Percentiles rank a stretch among this genome's conserved stretches.
Evolutionary conservation across 2,113 vertebrate genomes (phyloP).

Genomic region (Ardeotis arabs): DNA sequence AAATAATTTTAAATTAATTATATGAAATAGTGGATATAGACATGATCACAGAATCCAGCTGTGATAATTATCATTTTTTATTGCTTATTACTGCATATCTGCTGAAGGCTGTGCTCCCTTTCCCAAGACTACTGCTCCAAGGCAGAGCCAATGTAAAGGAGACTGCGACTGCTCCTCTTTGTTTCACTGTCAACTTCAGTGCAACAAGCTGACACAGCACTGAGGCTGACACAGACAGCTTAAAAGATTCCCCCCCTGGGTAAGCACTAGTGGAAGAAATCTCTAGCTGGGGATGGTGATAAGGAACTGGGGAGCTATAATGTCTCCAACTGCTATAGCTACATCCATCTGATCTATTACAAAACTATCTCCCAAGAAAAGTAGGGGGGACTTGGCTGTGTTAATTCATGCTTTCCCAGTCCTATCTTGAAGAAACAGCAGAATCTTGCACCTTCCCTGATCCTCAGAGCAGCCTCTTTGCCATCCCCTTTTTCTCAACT

Average conservation of each 20-base stretch:
- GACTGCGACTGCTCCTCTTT: neutral
- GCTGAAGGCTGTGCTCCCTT: neutral
- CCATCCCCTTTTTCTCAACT: neutral
- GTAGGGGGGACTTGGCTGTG: neutral
- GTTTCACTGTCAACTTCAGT: neutral
- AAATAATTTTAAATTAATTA: neutral
- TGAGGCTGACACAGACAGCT: neutral
- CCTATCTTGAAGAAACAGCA: neutral
- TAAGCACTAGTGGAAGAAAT: neutral
- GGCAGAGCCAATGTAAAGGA: neutral
- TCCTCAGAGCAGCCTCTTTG: neutral
- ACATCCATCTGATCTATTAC: neutral
- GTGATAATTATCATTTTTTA: neutral
- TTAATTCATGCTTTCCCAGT: neutral
- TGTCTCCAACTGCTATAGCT: neutral
- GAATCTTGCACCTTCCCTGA: neutral
- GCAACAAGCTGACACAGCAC: no score
- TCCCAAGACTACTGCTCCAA: neutral
- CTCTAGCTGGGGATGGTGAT: neutral
- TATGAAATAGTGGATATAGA: neutral
- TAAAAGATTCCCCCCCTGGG: neutral
- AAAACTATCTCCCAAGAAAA: neutral
- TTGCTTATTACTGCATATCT: neutral
- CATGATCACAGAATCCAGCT: neutral
- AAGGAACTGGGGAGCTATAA: neutral